Conservation (phyloP, 2,113 vertebrate species). For the Malurus alboscapulatus region DNA sequence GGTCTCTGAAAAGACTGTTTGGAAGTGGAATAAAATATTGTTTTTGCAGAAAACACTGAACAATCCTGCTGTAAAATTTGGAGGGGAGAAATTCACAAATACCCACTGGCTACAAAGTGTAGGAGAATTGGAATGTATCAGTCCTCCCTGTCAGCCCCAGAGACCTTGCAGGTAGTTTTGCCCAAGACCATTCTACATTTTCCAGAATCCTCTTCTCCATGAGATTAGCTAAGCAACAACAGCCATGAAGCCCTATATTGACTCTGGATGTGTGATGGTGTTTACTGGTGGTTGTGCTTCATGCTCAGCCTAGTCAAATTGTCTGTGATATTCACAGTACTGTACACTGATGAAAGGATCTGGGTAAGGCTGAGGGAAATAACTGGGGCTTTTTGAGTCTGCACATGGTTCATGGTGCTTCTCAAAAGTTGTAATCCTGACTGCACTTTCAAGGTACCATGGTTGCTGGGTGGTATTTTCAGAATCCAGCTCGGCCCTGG, state of each 20-base stretch:
- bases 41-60: neutral
- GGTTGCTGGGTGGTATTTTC: neutral
- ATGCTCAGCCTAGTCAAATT: neutral
- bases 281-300: neutral
- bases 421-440: neutral
- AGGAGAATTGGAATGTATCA: neutral
- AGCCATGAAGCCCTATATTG: neutral
- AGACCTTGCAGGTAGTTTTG: neutral
- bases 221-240: neutral
- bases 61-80: neutral
- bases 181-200: neutral
- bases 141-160: neutral
- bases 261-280: neutral
- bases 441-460: neutral
- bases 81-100: neutral
- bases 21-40: neutral
- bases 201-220: neutral
- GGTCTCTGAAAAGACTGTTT: neutral
- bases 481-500: neutral
- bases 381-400: neutral
- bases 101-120: neutral
- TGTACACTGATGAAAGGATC: neutral
- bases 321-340: accelerated
- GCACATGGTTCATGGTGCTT: neutral
- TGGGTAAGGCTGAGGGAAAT: neutral